Evolutionary conservation across 2,797 vertebrate genomes (phyloP).

Genomic region (Arctocebus calabarensis): DNA sequence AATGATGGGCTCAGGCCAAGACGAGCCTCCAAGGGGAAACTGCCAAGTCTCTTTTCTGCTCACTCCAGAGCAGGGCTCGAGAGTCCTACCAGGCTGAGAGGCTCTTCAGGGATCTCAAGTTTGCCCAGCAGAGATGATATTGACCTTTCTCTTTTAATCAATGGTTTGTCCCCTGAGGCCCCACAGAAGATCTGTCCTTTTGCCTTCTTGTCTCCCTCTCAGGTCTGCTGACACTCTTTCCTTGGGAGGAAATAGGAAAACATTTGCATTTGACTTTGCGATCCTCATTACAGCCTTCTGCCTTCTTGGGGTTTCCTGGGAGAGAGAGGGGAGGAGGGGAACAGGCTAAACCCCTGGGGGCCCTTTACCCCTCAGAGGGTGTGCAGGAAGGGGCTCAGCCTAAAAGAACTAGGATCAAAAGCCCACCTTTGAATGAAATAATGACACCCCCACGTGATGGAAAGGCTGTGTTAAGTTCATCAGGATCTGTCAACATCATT

Average conservation of each 20-base stretch:
- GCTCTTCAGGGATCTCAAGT: constrained; percentile 55
- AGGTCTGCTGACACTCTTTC: background rate
- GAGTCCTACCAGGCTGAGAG: constrained; percentile 58
- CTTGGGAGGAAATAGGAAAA: background rate
- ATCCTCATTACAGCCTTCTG: background rate
- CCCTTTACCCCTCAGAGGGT: background rate
- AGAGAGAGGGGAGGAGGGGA: background rate
- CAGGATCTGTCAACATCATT: background rate
- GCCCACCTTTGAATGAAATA: background rate
- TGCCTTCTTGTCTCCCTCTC: background rate
- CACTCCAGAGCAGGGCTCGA: background rate
- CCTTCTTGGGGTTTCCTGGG: background rate
- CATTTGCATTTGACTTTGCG: background rate
- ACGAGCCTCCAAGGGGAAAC: background rate
- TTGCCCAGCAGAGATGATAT: background rate
- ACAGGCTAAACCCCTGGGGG: background rate
- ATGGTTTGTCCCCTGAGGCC: background rate
- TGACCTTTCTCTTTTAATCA: constrained; percentile 41
- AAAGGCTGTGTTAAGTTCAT: background rate
- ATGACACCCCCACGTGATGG: background rate
- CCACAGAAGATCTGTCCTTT: background rate
- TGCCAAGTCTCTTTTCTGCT: background rate
- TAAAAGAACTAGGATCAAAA: background rate
- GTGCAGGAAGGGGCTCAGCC: background rate
- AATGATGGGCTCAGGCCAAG: constrained; percentile 14